Percentiles rank a stretch among this genome's conserved stretches.
Conservation (phyloP, 1,140 invertebrate species). For the Dendrolimus punctatus region DNA sequence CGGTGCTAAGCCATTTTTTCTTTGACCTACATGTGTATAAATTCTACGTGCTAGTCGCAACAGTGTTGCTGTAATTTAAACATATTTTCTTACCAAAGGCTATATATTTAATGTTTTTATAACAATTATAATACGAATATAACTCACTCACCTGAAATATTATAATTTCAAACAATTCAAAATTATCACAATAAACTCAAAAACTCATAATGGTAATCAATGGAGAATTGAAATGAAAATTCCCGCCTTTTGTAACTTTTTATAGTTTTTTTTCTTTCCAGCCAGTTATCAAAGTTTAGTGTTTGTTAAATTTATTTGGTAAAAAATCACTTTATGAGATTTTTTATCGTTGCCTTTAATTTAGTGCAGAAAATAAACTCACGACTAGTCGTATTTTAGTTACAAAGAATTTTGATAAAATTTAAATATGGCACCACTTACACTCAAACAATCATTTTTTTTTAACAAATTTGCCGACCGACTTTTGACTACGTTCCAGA, state of each 20-base stretch:
- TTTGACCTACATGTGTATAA: conserved; percentile 68
- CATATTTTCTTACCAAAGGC: neutral
- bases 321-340: too few species aligned
- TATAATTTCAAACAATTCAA: conserved; percentile 2
- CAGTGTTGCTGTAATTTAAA: conserved; percentile 41
- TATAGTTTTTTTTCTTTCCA: conserved; percentile 13
- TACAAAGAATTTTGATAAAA: too few species aligned
- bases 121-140: neutral
- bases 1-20: conserved; percentile 69
- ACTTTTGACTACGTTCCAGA: too few species aligned
- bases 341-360: too few species aligned
- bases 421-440: too few species aligned
- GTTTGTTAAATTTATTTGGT: too few species aligned
- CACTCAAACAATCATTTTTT: too few species aligned
- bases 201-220: neutral
- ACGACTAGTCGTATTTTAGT: too few species aligned
- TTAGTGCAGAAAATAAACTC: too few species aligned
- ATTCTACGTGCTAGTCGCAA: conserved; percentile 38
- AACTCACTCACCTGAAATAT: conserved; percentile 10
- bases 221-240: conserved; percentile 13
- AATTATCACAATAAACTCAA: too few species aligned
- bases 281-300: conserved; percentile 1
- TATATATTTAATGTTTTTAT: neutral
- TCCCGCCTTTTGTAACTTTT: conserved; percentile 21
- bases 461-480: too few species aligned